Conservation (phyloP, 2,797 vertebrate genomes). For the Liasis olivaceus region DNA sequence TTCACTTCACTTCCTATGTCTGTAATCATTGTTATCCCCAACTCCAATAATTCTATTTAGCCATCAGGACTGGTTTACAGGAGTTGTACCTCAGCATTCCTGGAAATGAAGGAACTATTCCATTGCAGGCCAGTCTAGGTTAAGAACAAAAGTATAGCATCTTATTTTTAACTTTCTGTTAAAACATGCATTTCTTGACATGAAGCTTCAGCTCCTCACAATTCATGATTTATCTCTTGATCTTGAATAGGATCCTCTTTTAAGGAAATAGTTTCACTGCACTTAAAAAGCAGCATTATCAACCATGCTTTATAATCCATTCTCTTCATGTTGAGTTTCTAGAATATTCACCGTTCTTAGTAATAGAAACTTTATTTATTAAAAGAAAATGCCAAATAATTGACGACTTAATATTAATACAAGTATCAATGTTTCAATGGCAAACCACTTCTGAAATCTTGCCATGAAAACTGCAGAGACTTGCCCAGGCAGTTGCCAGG, state of each 20-base stretch:
- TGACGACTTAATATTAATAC: not conserved
- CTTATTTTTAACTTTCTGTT: not conserved
- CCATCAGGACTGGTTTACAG: not conserved
- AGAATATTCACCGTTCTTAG: not conserved
- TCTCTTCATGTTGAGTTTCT: not conserved
- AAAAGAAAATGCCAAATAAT: not conserved
- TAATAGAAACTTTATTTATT: not conserved
- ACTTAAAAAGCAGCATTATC: not conserved
- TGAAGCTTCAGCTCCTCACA: not conserved
- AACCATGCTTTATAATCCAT: not conserved
- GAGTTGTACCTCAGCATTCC: not conserved
- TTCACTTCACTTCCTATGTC: not conserved
- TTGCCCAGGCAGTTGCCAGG: not conserved
- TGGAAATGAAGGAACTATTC: not conserved
- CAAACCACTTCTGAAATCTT: not conserved
- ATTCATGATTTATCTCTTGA: not conserved
- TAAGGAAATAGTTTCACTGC: not conserved
- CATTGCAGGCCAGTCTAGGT: not conserved
- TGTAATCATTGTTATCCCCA: not conserved
- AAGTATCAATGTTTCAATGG: not conserved
- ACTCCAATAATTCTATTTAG: not conserved
- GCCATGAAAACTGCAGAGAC: not conserved
- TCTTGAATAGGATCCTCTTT: not conserved
- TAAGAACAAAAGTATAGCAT: not conserved
- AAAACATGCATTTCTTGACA: not conserved